A percentile compares a stretch with the other conserved stretches of the same genome.
Evolutionary conservation across 2,797 vertebrate genomes (phyloP).

Genomic region (Galagoides demidoff): DNA sequence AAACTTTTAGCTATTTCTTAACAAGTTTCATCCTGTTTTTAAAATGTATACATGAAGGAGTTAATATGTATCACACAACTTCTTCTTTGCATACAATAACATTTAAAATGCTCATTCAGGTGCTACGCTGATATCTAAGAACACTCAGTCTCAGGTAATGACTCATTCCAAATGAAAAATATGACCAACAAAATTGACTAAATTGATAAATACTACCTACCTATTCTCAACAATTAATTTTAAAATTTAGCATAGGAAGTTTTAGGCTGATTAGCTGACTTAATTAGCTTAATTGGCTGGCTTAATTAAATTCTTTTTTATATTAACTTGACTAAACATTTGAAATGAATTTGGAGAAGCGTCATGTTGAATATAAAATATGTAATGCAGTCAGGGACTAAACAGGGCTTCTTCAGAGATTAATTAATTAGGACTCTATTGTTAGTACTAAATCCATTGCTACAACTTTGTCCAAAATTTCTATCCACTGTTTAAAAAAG

Average conservation of each 20-base stretch:
- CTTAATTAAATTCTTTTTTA: slow-evolving; percentile 59
- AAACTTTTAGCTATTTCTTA: neutral
- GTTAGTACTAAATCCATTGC: neutral
- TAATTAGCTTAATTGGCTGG: slow-evolving; percentile 54
- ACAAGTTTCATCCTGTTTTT: neutral
- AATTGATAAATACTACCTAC: neutral
- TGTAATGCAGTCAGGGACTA: neutral
- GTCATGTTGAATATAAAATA: slow-evolving; percentile 53
- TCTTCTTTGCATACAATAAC: neutral
- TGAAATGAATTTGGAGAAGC: slow-evolving; percentile 62
- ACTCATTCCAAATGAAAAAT: neutral
- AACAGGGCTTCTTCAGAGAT: slow-evolving; percentile 1
- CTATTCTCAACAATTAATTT: slow-evolving; percentile 20
- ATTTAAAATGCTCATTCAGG: neutral
- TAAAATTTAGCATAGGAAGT: slow-evolving; percentile 23
- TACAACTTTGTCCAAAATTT: slow-evolving; percentile 4
- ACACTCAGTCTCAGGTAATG: neutral
- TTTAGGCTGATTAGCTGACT: slow-evolving; percentile 54
- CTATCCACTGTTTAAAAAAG: slow-evolving; percentile 9
- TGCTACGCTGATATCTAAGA: neutral
- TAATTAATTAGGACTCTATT: neutral
- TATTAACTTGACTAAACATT: slow-evolving; percentile 63
- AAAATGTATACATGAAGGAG: slow-evolving; percentile 1
- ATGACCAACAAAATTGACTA: neutral
- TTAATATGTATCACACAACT: neutral